Evolutionary conservation across 1,140 invertebrate species (phyloP).

Genomic region (Ericerus pela): DNA sequence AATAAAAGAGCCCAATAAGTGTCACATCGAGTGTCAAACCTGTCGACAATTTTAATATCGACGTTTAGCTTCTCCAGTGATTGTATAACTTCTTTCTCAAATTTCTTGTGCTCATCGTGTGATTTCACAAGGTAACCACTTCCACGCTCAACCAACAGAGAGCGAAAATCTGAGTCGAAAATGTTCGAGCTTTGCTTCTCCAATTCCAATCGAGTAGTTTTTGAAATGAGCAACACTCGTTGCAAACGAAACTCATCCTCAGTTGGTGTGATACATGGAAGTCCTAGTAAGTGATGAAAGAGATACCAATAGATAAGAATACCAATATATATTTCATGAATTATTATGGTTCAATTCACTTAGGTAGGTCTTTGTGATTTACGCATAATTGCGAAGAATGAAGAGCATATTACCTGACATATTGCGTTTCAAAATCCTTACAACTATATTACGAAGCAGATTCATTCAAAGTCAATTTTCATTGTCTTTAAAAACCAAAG

Average conservation of each 20-base stretch:
- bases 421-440: neutral
- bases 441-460: neutral
- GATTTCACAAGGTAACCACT: neutral
- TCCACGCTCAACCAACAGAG: neutral
- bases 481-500: neutral
- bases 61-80: neutral
- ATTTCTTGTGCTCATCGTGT: conserved; percentile 2
- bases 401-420: neutral
- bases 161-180: neutral
- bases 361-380: neutral
- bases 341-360: no score
- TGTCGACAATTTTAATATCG: neutral
- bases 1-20: no score
- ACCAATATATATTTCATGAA: no score
- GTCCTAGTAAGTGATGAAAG: no score
- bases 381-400: neutral
- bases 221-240: neutral
- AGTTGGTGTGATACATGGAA: no score
- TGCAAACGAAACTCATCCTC: neutral
- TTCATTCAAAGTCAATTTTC: conserved; percentile 3
- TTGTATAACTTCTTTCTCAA: neutral
- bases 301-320: no score
- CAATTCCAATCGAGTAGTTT: neutral
- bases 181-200: neutral
- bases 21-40: no score